Evolutionary conservation across 1,140 invertebrate genomes (phyloP).

Genomic region (Ylistrum balloti): DNA sequence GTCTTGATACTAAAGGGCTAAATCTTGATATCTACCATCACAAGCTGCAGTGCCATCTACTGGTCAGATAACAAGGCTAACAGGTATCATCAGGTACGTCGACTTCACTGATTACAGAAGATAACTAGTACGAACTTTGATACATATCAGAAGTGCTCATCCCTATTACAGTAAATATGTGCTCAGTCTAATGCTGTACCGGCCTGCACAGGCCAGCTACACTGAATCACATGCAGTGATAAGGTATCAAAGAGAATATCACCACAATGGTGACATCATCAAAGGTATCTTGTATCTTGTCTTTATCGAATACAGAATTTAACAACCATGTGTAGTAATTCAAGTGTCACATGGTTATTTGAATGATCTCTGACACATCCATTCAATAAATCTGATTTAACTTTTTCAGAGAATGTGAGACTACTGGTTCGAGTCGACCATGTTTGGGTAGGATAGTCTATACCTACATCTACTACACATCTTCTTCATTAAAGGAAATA

Average conservation of each 20-base stretch:
- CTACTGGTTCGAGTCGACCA: too few species aligned
- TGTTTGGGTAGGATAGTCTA: too few species aligned
- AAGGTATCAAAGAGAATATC: not conserved
- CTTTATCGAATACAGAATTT: not conserved
- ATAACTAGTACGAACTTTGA: not conserved
- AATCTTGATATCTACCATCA: too few species aligned
- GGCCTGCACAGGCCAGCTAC: not conserved
- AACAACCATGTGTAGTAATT: too few species aligned
- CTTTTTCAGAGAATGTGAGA: too few species aligned
- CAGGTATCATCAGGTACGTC: not conserved
- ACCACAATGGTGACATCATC: not conserved
- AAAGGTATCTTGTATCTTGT: not conserved
- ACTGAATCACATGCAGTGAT: slow-evolving; percentile 1
- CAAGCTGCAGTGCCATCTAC: slow-evolving; percentile 6
- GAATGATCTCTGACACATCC: too few species aligned
- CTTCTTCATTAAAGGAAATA: too few species aligned
- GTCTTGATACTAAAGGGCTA: too few species aligned
- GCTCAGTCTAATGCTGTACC: not conserved
- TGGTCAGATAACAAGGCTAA: not conserved
- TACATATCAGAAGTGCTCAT: not conserved
- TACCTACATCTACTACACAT: too few species aligned
- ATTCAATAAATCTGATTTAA: too few species aligned
- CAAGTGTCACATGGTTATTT: too few species aligned
- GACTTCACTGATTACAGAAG: not conserved
- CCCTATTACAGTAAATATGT: not conserved